A percentile compares a stretch with the other conserved stretches of the same genome.
Conservation (phyloP, 2,888 invertebrate genomes). For the Andrena bucephala region DNA sequence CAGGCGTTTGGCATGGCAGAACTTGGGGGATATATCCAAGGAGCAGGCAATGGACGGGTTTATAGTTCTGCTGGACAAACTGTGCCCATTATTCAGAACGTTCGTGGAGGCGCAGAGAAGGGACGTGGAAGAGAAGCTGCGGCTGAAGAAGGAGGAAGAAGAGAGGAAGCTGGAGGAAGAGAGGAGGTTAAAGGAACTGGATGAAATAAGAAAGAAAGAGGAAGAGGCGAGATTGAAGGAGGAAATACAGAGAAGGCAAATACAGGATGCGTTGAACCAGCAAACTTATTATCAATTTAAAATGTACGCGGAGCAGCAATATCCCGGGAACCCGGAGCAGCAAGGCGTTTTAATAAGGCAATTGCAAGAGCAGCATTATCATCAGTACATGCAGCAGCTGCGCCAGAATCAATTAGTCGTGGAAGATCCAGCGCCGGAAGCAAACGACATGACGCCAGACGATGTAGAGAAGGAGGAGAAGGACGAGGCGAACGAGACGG, state of each 20-base stretch:
- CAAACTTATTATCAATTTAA: slow-evolving; percentile 96
- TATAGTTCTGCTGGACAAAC: slow-evolving; percentile 93
- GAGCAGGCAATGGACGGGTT: slow-evolving; percentile 97
- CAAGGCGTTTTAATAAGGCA: slow-evolving; percentile 97
- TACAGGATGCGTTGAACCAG: slow-evolving; percentile 98
- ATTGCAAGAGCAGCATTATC: slow-evolving; percentile 99
- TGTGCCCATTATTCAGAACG: slow-evolving; percentile 96
- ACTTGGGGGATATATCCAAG: slow-evolving; percentile 93
- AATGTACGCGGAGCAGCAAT: slow-evolving; percentile 97
- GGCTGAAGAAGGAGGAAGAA: slow-evolving; percentile 88
- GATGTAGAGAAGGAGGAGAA: slow-evolving; percentile 41
- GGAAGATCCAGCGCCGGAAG: slow-evolving; percentile 76
- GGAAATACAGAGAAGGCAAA: slow-evolving; percentile 90
- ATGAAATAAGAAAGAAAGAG: slow-evolving; percentile 85
- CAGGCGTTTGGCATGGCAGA: slow-evolving; percentile 96
- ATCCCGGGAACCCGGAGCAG: slow-evolving; percentile 93
- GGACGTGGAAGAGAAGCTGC: slow-evolving; percentile 93
- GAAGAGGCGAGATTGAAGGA: slow-evolving; percentile 89
- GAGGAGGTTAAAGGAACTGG: slow-evolving; percentile 86
- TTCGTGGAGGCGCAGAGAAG: slow-evolving; percentile 96
- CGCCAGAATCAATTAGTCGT: slow-evolving; percentile 85
- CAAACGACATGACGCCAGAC: slow-evolving; percentile 54
- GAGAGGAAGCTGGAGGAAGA: slow-evolving; percentile 87
- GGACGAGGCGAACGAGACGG: slow-evolving; percentile 69
- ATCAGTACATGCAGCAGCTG: slow-evolving; percentile 99